Evolutionary conservation across 2,113 vertebrate genomes (phyloP).

Genomic region (Crypturellus undulatus): DNA sequence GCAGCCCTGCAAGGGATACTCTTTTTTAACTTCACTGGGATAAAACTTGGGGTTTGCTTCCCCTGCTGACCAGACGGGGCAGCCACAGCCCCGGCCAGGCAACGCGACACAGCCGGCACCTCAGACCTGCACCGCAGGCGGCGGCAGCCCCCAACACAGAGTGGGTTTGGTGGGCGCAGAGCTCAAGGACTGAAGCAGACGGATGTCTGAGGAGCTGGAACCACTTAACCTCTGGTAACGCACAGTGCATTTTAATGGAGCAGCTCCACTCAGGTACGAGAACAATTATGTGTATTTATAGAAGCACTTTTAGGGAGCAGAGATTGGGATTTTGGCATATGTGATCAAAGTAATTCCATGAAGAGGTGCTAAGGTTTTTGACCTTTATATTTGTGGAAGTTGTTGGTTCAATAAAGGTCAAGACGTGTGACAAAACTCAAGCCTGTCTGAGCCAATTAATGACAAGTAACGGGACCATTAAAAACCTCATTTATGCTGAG

Average conservation of each 20-base stretch:
- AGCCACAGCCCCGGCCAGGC: neutral
- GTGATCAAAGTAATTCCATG: conserved; percentile 49
- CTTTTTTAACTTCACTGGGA: neutral
- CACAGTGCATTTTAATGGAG: conserved; percentile 18
- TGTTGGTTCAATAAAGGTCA: conserved; percentile 65
- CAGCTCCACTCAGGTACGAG: neutral
- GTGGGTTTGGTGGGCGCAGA: neutral
- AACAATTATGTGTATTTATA: conserved; percentile 32
- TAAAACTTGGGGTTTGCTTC: neutral
- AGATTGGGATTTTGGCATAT: conserved; percentile 40
- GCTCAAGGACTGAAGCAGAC: neutral
- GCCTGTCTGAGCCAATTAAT: conserved; percentile 70
- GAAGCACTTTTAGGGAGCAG: conserved; percentile 19
- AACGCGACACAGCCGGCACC: neutral
- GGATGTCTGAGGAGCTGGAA: neutral
- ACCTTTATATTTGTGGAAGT: conserved; percentile 62
- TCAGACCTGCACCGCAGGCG: no score
- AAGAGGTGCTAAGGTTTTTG: conserved; percentile 37
- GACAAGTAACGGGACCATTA: conserved; percentile 58
- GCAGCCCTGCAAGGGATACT: neutral
- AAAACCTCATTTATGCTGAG: conserved; percentile 59
- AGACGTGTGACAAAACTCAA: conserved; percentile 59
- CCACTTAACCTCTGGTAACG: neutral
- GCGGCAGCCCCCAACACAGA: no score
- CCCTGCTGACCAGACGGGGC: neutral